Evolutionary conservation across 2,113 vertebrate species (phyloP).

Genomic region (Ptilorrhoa leucosticta): DNA sequence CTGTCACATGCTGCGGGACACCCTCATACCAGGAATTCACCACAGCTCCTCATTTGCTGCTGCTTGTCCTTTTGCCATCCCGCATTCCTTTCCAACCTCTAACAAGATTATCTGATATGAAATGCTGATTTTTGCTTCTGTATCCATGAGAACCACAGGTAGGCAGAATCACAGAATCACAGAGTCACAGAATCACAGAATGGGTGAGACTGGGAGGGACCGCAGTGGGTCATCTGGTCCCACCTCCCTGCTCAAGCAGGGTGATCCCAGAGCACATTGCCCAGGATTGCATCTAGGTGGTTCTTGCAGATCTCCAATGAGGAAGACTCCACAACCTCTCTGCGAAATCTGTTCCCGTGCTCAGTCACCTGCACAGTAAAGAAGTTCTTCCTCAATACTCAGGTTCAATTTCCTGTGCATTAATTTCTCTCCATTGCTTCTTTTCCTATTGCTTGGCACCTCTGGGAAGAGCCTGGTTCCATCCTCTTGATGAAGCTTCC

Average conservation of each 20-base stretch:
- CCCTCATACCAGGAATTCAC: neutral
- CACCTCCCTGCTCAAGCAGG: neutral
- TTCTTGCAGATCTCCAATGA: neutral
- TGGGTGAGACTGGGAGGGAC: neutral
- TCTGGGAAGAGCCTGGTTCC: neutral
- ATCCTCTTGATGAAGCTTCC: neutral
- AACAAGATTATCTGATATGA: neutral
- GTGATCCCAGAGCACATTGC: neutral
- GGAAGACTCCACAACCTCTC: neutral
- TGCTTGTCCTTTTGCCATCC: neutral
- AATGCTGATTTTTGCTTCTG: neutral
- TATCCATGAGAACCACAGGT: neutral
- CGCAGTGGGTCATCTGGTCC: neutral
- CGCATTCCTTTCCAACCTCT: neutral
- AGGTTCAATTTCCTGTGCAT: neutral
- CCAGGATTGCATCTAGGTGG: neutral
- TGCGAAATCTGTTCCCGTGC: neutral
- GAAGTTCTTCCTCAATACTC: neutral
- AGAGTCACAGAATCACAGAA: neutral
- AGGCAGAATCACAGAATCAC: neutral
- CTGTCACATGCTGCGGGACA: neutral
- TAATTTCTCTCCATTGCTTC: neutral
- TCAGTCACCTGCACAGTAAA: neutral
- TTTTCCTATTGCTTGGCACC: neutral
- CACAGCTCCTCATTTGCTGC: accelerated